Evolutionary conservation across 2,888 invertebrate species (phyloP).

Genomic region (Cephus spinipes): DNA sequence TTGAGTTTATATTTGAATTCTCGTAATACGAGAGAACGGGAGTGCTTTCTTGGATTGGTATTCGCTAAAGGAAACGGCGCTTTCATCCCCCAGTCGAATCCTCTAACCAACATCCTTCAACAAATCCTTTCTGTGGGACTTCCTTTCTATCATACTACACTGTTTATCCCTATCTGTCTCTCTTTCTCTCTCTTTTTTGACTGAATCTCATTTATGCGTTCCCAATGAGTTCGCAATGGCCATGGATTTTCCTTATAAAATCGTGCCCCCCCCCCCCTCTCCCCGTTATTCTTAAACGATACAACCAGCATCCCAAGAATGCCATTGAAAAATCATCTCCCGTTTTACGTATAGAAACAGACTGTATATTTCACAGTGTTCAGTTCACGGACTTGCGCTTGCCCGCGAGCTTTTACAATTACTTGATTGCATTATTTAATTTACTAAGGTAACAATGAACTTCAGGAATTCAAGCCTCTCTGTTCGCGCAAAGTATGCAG

Average conservation of each 20-base stretch:
- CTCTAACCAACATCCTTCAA: background rate
- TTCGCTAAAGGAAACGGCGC: background rate
- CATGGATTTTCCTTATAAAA: background rate
- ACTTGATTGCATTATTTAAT: background rate
- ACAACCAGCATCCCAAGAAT: background rate
- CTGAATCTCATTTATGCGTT: background rate
- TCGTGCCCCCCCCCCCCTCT: background rate
- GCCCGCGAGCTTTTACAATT: background rate
- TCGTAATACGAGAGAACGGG: background rate
- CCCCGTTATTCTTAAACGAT: background rate
- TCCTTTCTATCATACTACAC: background rate
- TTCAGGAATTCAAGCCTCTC: background rate
- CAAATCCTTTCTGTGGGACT: background rate
- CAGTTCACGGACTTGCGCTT: background rate
- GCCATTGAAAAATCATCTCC: background rate
- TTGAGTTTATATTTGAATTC: background rate
- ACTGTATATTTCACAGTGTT: background rate
- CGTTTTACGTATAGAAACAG: background rate
- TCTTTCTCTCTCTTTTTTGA: background rate
- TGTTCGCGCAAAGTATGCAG: background rate
- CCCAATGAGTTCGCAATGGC: background rate
- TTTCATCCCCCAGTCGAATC: background rate
- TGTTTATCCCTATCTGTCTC: conserved; percentile 15
- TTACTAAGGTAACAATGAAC: background rate
- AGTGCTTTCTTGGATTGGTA: background rate